These are phyloP conservation scores for Cyclura pinguis DNA, from an alignment of 2,797 vertebrate genomes.

Conservation along the genomic window DNA sequence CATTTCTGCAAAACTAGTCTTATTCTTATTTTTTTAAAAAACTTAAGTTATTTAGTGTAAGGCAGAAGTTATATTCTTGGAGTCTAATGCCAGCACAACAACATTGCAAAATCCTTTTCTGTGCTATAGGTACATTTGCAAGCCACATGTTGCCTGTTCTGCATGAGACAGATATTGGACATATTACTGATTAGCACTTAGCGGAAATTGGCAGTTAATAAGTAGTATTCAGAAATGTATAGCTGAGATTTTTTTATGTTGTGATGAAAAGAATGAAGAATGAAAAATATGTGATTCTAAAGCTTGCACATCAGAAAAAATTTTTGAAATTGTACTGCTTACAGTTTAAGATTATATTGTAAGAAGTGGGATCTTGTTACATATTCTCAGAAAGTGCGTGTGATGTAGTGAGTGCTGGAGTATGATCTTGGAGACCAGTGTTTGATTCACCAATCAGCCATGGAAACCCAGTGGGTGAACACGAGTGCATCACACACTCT, in stretches of 20 bases:
- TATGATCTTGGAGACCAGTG: no score
- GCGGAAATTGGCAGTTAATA: background rate
- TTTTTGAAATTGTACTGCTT: background rate
- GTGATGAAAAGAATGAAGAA: background rate
- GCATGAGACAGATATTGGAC: background rate
- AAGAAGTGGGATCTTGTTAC: background rate
- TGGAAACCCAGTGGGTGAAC: no score
- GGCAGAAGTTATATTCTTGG: background rate
- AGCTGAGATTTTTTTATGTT: background rate
- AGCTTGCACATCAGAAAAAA: background rate
- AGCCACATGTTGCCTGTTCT: background rate
- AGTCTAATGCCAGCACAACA: background rate
- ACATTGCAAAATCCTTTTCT: slow-evolving; percentile 14
- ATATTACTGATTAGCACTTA: background rate
- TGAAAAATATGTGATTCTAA: background rate
- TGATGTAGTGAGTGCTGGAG: no score
- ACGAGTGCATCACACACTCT: no score
- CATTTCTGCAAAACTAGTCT: background rate
- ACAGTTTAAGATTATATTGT: background rate
- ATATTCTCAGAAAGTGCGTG: no score
- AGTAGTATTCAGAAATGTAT: background rate
- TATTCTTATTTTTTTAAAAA: background rate
- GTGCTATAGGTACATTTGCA: background rate
- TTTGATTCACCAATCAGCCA: no score
- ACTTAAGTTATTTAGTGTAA: background rate